phyloP scores from a whole-genome alignment of 2,113 vertebrate genomes.

The Marmota monax region DNA sequence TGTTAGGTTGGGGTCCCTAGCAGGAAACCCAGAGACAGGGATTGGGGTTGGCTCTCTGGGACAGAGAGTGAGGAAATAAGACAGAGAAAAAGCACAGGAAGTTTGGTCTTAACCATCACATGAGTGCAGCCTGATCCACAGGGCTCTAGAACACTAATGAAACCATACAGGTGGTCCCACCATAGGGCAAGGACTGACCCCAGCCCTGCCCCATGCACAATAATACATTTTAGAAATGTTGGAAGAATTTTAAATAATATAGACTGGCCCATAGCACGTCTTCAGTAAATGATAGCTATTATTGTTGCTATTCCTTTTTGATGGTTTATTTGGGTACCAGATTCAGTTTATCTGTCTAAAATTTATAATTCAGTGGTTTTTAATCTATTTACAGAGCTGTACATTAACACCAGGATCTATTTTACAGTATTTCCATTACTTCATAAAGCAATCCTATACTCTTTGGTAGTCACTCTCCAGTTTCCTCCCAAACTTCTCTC shows the following conservation, averaged over 20 bases:
- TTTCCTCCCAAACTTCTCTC: background rate
- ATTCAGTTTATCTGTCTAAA: background rate
- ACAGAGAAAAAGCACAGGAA: background rate
- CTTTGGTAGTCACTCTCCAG: background rate
- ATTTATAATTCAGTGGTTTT: background rate
- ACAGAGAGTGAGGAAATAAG: background rate
- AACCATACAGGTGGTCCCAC: background rate
- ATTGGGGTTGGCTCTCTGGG: background rate
- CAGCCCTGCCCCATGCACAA: background rate
- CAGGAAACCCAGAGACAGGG: background rate
- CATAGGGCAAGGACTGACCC: background rate
- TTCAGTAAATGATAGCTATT: background rate
- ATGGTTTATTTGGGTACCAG: background rate
- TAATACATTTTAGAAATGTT: background rate
- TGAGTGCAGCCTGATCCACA: background rate
- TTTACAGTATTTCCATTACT: background rate
- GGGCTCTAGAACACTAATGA: background rate
- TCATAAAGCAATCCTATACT: background rate
- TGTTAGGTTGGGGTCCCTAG: background rate
- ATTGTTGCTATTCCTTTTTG: background rate
- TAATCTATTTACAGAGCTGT: background rate
- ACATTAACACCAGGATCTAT: background rate
- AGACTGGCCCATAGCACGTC: background rate
- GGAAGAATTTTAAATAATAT: background rate
- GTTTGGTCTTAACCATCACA: fast-evolving